Conservation (phyloP, 2,113 vertebrate genomes). For the Chitala chitala region DNA sequence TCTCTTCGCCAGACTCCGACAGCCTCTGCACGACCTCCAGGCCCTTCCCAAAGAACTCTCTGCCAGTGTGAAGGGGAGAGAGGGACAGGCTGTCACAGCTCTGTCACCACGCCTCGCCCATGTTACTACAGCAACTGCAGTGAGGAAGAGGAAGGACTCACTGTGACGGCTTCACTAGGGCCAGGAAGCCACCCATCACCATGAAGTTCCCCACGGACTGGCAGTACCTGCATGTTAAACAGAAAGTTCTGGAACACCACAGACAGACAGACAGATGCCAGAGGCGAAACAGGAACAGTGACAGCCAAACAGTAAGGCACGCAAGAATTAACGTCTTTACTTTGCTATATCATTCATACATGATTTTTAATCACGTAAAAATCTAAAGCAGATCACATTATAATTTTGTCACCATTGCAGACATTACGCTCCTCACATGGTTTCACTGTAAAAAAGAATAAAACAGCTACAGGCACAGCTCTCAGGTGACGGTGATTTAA, state of each 20-base stretch:
- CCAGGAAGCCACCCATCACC: conserved; percentile 87
- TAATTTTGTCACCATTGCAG: no score
- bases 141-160: conserved; percentile 59
- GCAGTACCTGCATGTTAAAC: conserved; percentile 73
- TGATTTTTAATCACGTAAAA: no score
- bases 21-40: conserved; percentile 77
- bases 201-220: conserved; percentile 75
- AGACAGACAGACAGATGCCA: neutral
- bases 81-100: neutral
- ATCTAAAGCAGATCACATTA: no score
- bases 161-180: conserved; percentile 83
- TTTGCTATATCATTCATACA: no score
- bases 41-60: conserved; percentile 86
- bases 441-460: no score
- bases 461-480: no score
- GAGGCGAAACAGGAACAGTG: no score
- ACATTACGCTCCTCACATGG: no score
- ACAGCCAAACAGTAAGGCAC: no score
- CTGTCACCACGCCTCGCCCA: neutral
- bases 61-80: conserved; percentile 38
- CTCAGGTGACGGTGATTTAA: no score
- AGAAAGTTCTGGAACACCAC: conserved; percentile 1
- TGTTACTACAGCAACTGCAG: neutral
- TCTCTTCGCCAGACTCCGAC: conserved; percentile 75
- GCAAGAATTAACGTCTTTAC: no score